Conservation (phyloP, 2,113 vertebrate genomes). For the Castor canadensis region DNA sequence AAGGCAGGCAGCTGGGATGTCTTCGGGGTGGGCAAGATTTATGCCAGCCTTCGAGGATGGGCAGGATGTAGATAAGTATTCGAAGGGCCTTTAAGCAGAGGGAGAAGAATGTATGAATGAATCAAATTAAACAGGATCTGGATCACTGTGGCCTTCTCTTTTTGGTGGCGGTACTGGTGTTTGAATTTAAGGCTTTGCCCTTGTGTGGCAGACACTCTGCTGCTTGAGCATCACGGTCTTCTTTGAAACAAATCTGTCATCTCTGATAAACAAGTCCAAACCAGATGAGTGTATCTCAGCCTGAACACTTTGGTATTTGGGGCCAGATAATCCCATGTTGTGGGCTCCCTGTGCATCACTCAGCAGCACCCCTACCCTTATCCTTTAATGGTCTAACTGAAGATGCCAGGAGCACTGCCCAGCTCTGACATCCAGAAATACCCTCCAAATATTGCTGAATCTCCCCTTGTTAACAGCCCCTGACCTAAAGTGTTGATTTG, state of each 20-base stretch:
- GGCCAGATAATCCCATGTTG: not conserved
- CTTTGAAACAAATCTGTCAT: not conserved
- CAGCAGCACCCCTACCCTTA: not conserved
- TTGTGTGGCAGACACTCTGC: too few relatives aligned
- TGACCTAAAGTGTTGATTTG: not conserved
- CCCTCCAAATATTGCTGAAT: not conserved
- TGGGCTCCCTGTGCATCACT: not conserved
- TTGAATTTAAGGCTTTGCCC: too few relatives aligned
- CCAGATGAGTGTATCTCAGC: not conserved
- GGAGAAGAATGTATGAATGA: too few relatives aligned
- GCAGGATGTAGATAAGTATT: not conserved
- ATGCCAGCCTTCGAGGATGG: too few relatives aligned
- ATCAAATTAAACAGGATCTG: too few relatives aligned
- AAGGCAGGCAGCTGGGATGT: not conserved
- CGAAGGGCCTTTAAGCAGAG: not conserved
- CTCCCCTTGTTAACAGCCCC: not conserved
- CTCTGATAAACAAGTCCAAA: not conserved
- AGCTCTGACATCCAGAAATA: not conserved
- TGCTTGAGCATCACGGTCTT: not conserved
- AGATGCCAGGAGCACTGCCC: not conserved
- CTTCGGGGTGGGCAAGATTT: not conserved
- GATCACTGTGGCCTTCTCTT: too few relatives aligned
- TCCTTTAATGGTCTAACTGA: not conserved
- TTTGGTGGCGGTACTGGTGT: too few relatives aligned
- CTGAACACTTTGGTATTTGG: not conserved